Evolutionary conservation across 2,888 invertebrate species (phyloP).

Genomic region (Doris montereyensis): DNA sequence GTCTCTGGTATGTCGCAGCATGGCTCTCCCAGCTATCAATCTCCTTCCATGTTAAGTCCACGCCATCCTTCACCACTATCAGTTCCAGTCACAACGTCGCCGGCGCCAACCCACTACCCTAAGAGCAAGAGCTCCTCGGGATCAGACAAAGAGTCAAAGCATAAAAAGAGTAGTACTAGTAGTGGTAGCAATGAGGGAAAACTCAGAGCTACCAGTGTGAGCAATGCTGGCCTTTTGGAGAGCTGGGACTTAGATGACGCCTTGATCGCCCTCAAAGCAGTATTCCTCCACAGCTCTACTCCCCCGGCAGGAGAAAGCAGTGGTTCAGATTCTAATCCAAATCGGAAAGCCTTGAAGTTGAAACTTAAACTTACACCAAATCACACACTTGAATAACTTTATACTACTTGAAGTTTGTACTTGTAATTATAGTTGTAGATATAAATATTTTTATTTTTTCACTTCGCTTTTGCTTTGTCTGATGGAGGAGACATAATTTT

Average conservation of each 20-base stretch:
- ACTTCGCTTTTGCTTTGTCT: too few relatives aligned
- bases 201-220: constrained; percentile 7
- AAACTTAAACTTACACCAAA: constrained; percentile 48
- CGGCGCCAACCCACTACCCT: constrained; percentile 2
- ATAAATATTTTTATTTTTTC: too few relatives aligned
- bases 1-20: constrained; percentile 37
- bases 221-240: constrained; percentile 41
- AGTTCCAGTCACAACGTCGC: constrained; percentile 12
- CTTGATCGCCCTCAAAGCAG: constrained; percentile 5
- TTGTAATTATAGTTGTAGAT: too few relatives aligned
- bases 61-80: constrained; percentile 33
- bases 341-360: constrained; percentile 46
- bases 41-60: constrained; percentile 40
- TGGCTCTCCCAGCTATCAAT: constrained; percentile 28
- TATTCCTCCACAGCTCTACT: constrained; percentile 39
- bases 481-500: too few relatives aligned
- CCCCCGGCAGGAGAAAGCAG: constrained; percentile 48
- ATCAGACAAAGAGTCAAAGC: constrained; percentile 44
- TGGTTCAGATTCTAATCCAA: constrained; percentile 45
- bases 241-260: constrained; percentile 51
- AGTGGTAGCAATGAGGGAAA: not conserved
- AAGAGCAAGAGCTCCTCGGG: constrained; percentile 40
- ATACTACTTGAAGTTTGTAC: too few relatives aligned
- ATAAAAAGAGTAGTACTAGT: constrained; percentile 42
- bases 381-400: too few relatives aligned